These are phyloP conservation scores for Tethya wilhelma DNA, from an alignment of 37 sponge, comb jelly and placozoan genomes.

Conservation along the genomic window DNA sequence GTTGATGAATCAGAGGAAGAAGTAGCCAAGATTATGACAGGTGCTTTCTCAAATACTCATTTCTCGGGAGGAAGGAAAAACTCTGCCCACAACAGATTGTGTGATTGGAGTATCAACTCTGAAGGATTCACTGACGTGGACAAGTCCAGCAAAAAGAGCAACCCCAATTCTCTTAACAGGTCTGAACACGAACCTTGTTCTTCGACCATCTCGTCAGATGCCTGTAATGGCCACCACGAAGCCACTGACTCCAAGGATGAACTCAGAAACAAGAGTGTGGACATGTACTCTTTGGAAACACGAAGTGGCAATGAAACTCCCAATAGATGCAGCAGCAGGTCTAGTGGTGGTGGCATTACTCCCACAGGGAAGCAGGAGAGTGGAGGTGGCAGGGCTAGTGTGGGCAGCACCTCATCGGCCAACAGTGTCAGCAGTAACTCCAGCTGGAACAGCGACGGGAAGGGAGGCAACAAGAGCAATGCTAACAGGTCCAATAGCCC, in stretches of 20 bases:
- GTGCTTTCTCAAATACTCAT: not conserved
- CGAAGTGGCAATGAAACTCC: slow-evolving; percentile 2
- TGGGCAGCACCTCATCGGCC: slow-evolving; percentile 43
- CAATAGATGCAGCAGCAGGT: not conserved
- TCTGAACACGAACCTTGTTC: too few species aligned
- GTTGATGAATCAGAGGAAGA: not conserved
- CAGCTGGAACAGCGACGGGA: slow-evolving; percentile 51
- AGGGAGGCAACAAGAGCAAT: not conserved
- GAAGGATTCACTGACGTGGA: too few species aligned
- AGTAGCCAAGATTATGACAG: not conserved
- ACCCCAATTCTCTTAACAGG: not conserved
- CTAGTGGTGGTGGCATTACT: slow-evolving; percentile 10
- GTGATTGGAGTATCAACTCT: too few species aligned
- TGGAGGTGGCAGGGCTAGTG: slow-evolving; percentile 13
- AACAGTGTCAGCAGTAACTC: slow-evolving; percentile 49
- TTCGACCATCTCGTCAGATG: too few species aligned
- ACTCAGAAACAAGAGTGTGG: too few species aligned
- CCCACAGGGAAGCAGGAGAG: not conserved
- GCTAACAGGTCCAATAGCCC: slow-evolving; percentile 5
- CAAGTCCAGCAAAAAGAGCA: not conserved
- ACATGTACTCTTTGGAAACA: not conserved
- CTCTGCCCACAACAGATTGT: too few species aligned
- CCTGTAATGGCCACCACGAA: too few species aligned
- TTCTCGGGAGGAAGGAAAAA: too few species aligned
- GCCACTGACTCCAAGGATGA: not conserved